phyloP scores from a whole-genome alignment of 2,888 invertebrate genomes.

The Dicroscelio sp. region DNA sequence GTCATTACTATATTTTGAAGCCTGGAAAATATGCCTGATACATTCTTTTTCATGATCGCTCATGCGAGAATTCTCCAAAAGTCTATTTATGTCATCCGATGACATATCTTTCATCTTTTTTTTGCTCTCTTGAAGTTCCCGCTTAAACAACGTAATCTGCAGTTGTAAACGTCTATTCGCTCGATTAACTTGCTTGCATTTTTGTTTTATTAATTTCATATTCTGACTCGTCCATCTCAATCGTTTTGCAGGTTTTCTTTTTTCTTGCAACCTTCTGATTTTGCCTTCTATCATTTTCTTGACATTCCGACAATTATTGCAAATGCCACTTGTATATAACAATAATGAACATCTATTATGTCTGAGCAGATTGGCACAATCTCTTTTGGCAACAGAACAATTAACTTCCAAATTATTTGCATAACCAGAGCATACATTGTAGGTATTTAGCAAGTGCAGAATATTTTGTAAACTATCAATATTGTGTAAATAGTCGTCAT shows the following conservation, averaged over 20 bases:
- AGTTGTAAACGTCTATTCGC: not conserved
- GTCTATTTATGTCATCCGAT: slow-evolving; percentile 9
- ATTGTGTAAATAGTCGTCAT: not conserved
- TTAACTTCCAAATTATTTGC: slow-evolving; percentile 9
- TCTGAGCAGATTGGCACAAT: not conserved
- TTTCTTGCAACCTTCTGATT: not conserved
- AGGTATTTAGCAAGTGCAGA: slow-evolving; percentile 23
- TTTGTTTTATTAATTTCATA: slow-evolving; percentile 21
- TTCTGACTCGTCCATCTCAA: slow-evolving; percentile 1
- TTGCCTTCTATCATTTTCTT: slow-evolving; percentile 24
- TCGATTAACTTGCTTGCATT: slow-evolving; percentile 8
- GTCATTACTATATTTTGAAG: slow-evolving; percentile 18
- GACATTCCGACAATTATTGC: slow-evolving; percentile 16
- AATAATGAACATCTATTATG: slow-evolving; percentile 30
- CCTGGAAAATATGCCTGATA: slow-evolving; percentile 24
- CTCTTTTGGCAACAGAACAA: slow-evolving; percentile 29
- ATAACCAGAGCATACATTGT: slow-evolving; percentile 42
- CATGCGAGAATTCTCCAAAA: slow-evolving; percentile 16
- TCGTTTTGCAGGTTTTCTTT: not conserved
- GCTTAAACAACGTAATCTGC: not conserved
- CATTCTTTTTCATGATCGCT: slow-evolving; percentile 28
- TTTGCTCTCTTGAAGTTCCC: slow-evolving; percentile 10
- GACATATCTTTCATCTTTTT: slow-evolving; percentile 25
- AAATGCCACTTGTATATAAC: not conserved
- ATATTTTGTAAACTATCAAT: slow-evolving; percentile 1